Evolutionary conservation across 2,113 vertebrate genomes (phyloP).

Genomic region (Sapajus apella): DNA sequence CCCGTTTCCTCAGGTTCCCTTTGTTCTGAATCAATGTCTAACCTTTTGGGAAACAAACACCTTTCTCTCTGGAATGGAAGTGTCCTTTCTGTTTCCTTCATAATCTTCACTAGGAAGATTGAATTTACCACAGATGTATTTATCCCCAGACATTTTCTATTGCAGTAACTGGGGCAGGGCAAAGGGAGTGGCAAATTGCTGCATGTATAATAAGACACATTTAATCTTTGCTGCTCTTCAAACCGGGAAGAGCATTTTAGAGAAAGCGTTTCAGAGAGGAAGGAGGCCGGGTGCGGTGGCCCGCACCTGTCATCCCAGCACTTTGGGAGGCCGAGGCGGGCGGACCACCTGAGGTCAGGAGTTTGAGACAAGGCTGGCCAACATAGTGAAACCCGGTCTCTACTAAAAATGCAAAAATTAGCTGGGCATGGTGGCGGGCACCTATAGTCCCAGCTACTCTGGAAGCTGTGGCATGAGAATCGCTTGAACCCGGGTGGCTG

Average conservation of each 20-base stretch:
- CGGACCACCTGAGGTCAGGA: no score
- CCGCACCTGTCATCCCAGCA: neutral
- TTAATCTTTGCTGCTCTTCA: slow-evolving; percentile 33
- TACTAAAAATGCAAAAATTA: no score
- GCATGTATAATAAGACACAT: neutral
- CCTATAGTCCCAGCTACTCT: no score
- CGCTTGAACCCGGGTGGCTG: no score
- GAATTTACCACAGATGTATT: neutral
- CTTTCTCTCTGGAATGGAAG: neutral
- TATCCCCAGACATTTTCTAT: neutral
- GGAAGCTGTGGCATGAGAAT: no score
- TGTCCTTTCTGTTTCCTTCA: neutral
- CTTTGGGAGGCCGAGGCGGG: no score
- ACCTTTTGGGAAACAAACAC: neutral
- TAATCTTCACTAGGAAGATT: neutral
- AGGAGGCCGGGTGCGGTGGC: neutral
- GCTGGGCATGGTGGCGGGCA: no score
- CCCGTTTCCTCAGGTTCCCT: neutral
- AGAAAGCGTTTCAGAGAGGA: neutral
- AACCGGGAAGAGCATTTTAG: neutral
- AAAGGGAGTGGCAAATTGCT: slow-evolving; percentile 32
- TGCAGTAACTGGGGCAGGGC: neutral
- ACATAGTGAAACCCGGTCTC: no score
- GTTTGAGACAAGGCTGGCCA: no score
- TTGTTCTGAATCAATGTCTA: slow-evolving; percentile 26